These are phyloP conservation scores for Dipodomys ordii DNA, from an alignment of 2,113 vertebrate species.

Conservation along the genomic window DNA sequence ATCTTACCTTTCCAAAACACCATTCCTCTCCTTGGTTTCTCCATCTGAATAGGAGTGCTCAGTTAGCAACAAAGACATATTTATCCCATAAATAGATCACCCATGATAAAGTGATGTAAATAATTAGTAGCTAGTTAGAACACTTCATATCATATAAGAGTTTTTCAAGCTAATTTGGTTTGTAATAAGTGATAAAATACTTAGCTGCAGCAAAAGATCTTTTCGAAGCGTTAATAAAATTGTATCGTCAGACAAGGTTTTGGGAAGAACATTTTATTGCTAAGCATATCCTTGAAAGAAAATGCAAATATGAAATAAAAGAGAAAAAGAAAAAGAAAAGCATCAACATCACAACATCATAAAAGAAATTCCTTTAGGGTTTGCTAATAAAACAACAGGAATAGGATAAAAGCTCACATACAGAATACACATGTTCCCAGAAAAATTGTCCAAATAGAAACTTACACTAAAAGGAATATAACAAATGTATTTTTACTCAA, in stretches of 20 bases:
- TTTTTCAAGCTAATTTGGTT: not conserved
- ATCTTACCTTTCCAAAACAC: slow-evolving; percentile 59
- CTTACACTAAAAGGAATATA: slow-evolving; percentile 87
- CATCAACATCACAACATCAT: slow-evolving; percentile 90
- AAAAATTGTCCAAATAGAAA: slow-evolving; percentile 88
- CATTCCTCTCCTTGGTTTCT: not conserved
- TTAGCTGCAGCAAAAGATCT: not conserved
- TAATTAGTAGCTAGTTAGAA: slow-evolving; percentile 30
- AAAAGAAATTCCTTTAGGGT: slow-evolving; percentile 89
- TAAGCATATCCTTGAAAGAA: slow-evolving; percentile 96
- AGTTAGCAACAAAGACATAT: not conserved
- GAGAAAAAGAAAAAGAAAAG: slow-evolving; percentile 85
- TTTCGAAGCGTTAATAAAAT: slow-evolving; percentile 79
- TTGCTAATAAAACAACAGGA: slow-evolving; percentile 89
- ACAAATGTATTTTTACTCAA: slow-evolving; percentile 83
- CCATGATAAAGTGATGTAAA: slow-evolving; percentile 10
- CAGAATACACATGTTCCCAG: slow-evolving; percentile 90
- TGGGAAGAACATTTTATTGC: slow-evolving; percentile 99
- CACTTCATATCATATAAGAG: slow-evolving; percentile 2
- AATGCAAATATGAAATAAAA: slow-evolving; percentile 91
- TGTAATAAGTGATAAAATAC: not conserved
- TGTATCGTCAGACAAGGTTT: slow-evolving; percentile 86
- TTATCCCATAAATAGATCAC: not conserved
- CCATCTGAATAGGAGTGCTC: not conserved
- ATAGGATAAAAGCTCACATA: slow-evolving; percentile 89